Evolutionary conservation across 1,140 invertebrate species (phyloP).

Genomic region (Zaprionus kolodkinae): DNA sequence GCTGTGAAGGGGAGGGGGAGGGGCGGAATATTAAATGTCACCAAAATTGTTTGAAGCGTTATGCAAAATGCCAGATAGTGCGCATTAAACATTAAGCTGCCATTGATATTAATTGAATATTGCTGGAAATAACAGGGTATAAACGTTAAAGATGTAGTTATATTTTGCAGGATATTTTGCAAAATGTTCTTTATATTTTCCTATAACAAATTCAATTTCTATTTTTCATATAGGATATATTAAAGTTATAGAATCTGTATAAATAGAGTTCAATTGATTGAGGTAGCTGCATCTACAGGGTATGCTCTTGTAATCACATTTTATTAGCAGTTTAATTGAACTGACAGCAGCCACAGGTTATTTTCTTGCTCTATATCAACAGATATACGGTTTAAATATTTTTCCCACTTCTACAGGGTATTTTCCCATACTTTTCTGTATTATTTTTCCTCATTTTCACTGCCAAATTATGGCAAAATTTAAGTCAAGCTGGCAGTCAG

Average conservation of each 20-base stretch:
- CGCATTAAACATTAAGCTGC: background rate
- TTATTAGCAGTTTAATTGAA: background rate
- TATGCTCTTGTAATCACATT: background rate
- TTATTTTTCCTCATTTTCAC: background rate
- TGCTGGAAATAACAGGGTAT: background rate
- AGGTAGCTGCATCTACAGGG: background rate
- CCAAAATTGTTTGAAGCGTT: background rate
- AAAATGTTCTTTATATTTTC: no score
- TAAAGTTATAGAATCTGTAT: no score
- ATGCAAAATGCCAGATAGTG: background rate
- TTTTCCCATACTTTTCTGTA: background rate
- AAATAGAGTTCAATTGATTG: background rate
- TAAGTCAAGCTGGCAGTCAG: background rate
- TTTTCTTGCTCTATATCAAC: background rate
- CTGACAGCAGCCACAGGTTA: background rate
- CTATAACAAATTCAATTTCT: background rate
- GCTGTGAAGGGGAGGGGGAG: rapidly evolving
- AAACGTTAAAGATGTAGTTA: background rate
- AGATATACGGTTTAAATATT: rapidly evolving
- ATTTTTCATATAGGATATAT: no score
- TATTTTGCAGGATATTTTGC: background rate
- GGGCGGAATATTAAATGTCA: background rate
- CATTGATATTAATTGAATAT: background rate
- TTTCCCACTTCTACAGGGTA: background rate
- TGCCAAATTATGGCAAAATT: conserved; percentile 4